Evolutionary conservation across 1,140 invertebrate species (phyloP), one percentile per base, ranked within the genome.

Genomic region (Drosophila obscura): DNA sequence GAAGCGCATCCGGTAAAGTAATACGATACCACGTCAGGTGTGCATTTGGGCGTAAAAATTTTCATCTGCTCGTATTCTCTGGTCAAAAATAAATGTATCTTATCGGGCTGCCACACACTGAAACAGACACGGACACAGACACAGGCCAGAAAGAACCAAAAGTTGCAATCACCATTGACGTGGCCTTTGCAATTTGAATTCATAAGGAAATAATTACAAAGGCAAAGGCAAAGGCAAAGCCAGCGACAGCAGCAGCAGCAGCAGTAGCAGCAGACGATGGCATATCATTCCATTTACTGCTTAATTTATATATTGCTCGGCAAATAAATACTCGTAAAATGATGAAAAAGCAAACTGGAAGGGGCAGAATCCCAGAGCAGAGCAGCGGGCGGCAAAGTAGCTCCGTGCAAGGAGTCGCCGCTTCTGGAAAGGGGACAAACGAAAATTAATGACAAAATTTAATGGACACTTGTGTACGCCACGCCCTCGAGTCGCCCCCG

Each of bases 391-490:
- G 53, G 49, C 48, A 41, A 52, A 52, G 53, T 57, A 48, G 62
- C 26, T 39, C 11, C 35, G 11, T 39, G 35, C 11, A 13, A 13
- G 35, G 11, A 11, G 9, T 39, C 7, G 41, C 22, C 7, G 46
- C 22, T 16, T 56, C 24, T 19, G 24, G 16, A 55, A 46, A 45
- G 73, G 73, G 77, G 45, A 44, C 77, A 80, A 80, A 84, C 64
- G 77, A 87, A 87, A 85, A 87, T 87, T 87, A 77, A 87, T 81
- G 77, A 77, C 65, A 69, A 77, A 74, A 81, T 85, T 84, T 87
- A 84, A 84, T 87, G 81, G 77, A 80, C 81, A 87, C 81, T 84
- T 87, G 62, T 64, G 63, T 60, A 51, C 57, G 45, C 64, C 73
- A 68, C 57, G 56, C 72, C 72, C 73, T 22, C 46, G 31, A 3